Evolutionary conservation across 2,888 invertebrate species (phyloP), one percentile per base, ranked within the genome.

Genomic region (Phortica magna): DNA sequence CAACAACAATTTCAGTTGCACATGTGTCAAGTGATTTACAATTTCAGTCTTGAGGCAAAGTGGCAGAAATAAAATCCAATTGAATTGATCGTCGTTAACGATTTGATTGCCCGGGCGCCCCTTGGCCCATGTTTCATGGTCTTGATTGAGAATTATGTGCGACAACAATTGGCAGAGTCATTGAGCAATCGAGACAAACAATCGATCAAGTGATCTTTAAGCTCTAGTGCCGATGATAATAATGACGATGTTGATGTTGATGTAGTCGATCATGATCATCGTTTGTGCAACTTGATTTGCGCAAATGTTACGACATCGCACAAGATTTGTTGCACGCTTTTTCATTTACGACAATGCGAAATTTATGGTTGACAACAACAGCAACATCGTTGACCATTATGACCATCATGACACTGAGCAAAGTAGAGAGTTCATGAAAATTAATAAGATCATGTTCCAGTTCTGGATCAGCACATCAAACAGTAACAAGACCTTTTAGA

Each of bases 11-110:
- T 88, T 86, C 85, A 85, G 87, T 87, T 86, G 87, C 85, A 82
- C 87, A 88, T 87, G 31, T 86, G 88, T 87, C 87, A 84, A 86
- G 85, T 88, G 85, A 88, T 86, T 86, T 86, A 88, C 85, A 88
- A 88, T 83, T 81, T 64, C 73, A 76, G 78, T 67, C 48, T 75
- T 70, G 75, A 48, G 48, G 9, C 48, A 48, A 48, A 48, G 48
- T 61, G 22, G 61, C 61, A 61, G 61, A 61, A 61, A 48, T 48
- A 12, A 48, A 48, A 61, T 61, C 61, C 61, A 61, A 61, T 61
- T 61, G 17, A 61, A 61, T 74, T 64, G 75, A 68, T 74, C 75
- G 67, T 72, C 39, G 75, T 73, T 72, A 64, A 53, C 71, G 75
- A 77, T 57, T 72, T 77, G 64, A 57, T n/a, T 73, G 22, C 41